Evolutionary conservation across 2,113 vertebrate species (phyloP).

Genomic region (Nerophis lumbriciformis): DNA sequence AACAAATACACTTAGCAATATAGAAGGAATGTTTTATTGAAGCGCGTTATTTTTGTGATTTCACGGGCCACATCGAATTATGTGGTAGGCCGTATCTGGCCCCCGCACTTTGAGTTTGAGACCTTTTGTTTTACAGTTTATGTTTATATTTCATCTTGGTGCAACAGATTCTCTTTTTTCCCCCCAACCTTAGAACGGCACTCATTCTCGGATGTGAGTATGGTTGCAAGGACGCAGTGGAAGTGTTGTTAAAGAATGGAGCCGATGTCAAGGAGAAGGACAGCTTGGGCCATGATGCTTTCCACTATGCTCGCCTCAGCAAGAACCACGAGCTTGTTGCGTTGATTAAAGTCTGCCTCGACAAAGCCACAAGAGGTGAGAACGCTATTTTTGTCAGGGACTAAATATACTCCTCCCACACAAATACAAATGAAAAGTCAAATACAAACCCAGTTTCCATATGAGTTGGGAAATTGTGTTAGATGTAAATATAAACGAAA

Average conservation of each 20-base stretch:
- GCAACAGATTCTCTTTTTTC: background rate
- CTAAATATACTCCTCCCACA: too few relatives aligned
- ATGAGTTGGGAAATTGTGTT: too few relatives aligned
- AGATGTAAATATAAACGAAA: too few relatives aligned
- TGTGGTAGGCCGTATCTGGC: too few relatives aligned
- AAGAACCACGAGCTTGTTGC: slow-evolving; percentile 83
- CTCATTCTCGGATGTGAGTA: slow-evolving; percentile 92
- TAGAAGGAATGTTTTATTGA: too few relatives aligned
- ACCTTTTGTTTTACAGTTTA: background rate
- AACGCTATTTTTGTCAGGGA: too few relatives aligned
- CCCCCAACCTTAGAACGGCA: slow-evolving; percentile 75
- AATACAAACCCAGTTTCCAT: too few relatives aligned
- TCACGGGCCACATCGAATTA: too few relatives aligned
- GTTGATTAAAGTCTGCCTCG: slow-evolving; percentile 78
- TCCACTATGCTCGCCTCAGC: slow-evolving; percentile 86
- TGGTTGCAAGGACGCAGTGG: slow-evolving; percentile 87
- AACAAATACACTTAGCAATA: too few relatives aligned
- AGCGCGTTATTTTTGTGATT: too few relatives aligned
- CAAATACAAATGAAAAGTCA: too few relatives aligned
- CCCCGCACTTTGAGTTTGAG: too few relatives aligned
- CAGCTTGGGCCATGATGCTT: slow-evolving; percentile 80
- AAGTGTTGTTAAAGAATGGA: slow-evolving; percentile 82
- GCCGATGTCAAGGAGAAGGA: slow-evolving; percentile 80
- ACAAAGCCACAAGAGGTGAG: slow-evolving; percentile 82
- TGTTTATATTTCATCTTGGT: background rate